Conservation (phyloP, 1,140 invertebrate species). For the Oreohelix idahoensis region DNA sequence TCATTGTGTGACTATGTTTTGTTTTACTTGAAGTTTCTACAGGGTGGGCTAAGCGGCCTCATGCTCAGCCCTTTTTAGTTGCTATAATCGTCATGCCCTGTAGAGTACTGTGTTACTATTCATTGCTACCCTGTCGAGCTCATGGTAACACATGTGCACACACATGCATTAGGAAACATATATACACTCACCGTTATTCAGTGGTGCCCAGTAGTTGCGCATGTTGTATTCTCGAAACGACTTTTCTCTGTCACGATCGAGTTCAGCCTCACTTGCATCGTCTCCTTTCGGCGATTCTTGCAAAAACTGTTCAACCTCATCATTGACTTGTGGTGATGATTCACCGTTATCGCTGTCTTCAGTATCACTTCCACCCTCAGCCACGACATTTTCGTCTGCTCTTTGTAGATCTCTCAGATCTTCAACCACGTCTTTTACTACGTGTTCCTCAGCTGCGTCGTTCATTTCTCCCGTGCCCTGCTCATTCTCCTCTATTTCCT, state of each 20-base stretch:
- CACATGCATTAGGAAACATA: slow-evolving; percentile 6
- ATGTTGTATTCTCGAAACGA: background rate
- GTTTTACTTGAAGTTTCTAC: too few species aligned
- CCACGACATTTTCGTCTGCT: background rate
- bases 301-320: background rate
- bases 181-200: background rate
- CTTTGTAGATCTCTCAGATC: background rate
- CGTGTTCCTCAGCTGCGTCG: background rate
- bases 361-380: background rate
- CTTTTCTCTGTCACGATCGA: background rate
- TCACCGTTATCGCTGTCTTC: background rate
- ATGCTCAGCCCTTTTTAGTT: too few species aligned
- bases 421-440: background rate
- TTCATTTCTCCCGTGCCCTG: background rate
- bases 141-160: background rate
- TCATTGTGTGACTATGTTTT: too few species aligned
- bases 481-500: background rate
- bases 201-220: background rate
- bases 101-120: too few species aligned
- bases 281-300: background rate
- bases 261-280: background rate
- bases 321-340: background rate
- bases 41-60: too few species aligned
- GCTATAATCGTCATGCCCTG: too few species aligned
- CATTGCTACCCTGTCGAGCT: too few species aligned